These are phyloP conservation scores for Colossoma macropomum DNA, from an alignment of 2,113 vertebrate genomes.

Conservation along the genomic window DNA sequence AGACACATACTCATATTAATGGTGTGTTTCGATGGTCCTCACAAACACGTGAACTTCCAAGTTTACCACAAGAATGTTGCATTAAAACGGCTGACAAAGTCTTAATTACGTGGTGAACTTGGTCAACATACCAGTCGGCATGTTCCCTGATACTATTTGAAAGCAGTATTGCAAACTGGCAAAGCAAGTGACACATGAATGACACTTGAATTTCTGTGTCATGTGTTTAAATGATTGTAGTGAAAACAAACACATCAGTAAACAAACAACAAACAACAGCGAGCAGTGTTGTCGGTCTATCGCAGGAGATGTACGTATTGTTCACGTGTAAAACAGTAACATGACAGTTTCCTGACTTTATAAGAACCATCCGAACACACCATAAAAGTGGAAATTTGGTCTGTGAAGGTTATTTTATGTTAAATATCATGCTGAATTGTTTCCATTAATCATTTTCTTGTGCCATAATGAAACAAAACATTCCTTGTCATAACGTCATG, in stretches of 20 bases:
- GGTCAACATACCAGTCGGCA: neutral
- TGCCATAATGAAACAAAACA: conserved; percentile 7
- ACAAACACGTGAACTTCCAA: neutral
- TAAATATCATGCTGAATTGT: neutral
- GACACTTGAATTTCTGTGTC: neutral
- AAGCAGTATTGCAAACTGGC: neutral
- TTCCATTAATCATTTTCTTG: neutral
- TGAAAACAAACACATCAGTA: neutral
- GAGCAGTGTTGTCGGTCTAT: neutral
- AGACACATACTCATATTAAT: neutral
- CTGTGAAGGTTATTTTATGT: conserved; percentile 1
- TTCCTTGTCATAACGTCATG: neutral
- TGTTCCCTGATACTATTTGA: neutral
- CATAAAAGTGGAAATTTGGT: neutral
- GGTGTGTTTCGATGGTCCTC: neutral
- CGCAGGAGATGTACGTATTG: neutral
- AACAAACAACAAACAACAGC: neutral
- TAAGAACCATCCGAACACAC: neutral
- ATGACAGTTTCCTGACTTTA: neutral
- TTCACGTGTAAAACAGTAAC: too few relatives aligned
- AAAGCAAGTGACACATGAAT: neutral
- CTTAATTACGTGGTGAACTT: neutral
- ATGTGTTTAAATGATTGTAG: neutral
- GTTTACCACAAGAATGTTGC: neutral
- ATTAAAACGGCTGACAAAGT: neutral